Evolutionary conservation across 1,140 invertebrate genomes (phyloP).

Genomic region (Drosophila prosaltans): DNA sequence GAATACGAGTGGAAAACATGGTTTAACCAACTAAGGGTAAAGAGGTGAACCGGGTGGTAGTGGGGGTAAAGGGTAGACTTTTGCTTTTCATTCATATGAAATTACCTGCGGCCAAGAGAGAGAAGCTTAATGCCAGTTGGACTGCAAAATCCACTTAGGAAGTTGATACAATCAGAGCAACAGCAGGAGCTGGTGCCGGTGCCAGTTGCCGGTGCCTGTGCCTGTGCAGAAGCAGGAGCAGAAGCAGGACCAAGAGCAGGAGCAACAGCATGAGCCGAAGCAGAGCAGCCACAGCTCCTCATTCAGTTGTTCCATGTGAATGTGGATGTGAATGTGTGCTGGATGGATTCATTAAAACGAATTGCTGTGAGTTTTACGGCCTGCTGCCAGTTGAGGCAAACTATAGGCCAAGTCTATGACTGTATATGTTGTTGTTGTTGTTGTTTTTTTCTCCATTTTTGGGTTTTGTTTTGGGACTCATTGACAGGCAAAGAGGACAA

Average conservation of each 20-base stretch:
- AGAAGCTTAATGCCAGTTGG: slow-evolving; percentile 76
- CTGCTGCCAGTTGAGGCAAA: slow-evolving; percentile 36
- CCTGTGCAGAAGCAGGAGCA: slow-evolving; percentile 12
- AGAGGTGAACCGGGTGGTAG: neutral
- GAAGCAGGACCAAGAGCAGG: slow-evolving; percentile 13
- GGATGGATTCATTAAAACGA: slow-evolving; percentile 82
- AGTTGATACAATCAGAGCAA: slow-evolving; percentile 76
- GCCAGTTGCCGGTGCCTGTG: slow-evolving; percentile 10
- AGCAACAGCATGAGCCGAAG: slow-evolving; percentile 8
- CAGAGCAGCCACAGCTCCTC: slow-evolving; percentile 11
- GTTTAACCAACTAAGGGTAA: neutral
- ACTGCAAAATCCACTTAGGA: slow-evolving; percentile 82
- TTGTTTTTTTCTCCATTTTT: slow-evolving; percentile 41
- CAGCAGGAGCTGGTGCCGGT: slow-evolving; percentile 17
- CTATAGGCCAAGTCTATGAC: slow-evolving; percentile 36
- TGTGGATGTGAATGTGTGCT: slow-evolving; percentile 41
- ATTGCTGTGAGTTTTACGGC: slow-evolving; percentile 73
- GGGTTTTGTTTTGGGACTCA: slow-evolving; percentile 75
- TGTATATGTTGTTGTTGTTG: slow-evolving; percentile 22
- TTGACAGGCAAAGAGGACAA: slow-evolving; percentile 60
- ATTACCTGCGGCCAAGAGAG: slow-evolving; percentile 77
- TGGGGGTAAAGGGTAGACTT: slow-evolving; percentile 44
- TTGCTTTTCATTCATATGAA: slow-evolving; percentile 81
- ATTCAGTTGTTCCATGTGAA: slow-evolving; percentile 39
- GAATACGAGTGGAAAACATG: slow-evolving; percentile 49